Evolutionary conservation across 23 tunicate genomes (phyloP).

Genomic region (Diplosoma virens): DNA sequence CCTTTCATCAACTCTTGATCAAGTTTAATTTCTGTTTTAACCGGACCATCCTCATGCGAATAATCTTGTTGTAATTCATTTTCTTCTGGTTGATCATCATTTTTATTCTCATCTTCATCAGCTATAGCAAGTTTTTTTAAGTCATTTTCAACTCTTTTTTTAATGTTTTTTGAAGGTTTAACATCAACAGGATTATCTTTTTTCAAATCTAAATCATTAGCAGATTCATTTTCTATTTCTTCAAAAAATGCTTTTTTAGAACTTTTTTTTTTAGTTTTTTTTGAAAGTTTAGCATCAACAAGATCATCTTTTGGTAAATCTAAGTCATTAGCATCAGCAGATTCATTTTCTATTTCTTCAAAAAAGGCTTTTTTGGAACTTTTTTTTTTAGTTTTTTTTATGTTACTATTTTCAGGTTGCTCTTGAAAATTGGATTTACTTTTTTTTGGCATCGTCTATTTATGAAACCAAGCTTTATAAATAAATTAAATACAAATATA

Average conservation of each 20-base stretch:
- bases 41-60: slow-evolving; percentile 92
- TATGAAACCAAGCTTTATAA: too few species aligned
- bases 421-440: neutral
- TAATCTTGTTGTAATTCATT: slow-evolving; percentile 78
- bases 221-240: neutral
- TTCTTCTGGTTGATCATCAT: slow-evolving; percentile 10
- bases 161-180: too few species aligned
- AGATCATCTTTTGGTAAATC: neutral
- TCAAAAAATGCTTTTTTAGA: neutral
- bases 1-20: slow-evolving; percentile 84
- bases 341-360: slow-evolving; percentile 68
- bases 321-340: neutral
- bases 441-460: slow-evolving; percentile 48
- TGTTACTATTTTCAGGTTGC: neutral
- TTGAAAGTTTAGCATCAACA: neutral
- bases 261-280: slow-evolving; percentile 23
- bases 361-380: slow-evolving; percentile 79
- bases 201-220: slow-evolving; percentile 11
- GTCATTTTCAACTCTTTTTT: neutral
- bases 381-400: slow-evolving; percentile 46
- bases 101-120: slow-evolving; percentile 14
- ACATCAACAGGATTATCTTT: neutral
- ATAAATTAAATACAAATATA: too few species aligned
- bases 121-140: slow-evolving; percentile 12
- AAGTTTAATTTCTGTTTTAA: slow-evolving; percentile 22